Base-by-base conservation (phyloP, 1,140 invertebrate species). In the Temnothorax curvispinosus region DNA sequence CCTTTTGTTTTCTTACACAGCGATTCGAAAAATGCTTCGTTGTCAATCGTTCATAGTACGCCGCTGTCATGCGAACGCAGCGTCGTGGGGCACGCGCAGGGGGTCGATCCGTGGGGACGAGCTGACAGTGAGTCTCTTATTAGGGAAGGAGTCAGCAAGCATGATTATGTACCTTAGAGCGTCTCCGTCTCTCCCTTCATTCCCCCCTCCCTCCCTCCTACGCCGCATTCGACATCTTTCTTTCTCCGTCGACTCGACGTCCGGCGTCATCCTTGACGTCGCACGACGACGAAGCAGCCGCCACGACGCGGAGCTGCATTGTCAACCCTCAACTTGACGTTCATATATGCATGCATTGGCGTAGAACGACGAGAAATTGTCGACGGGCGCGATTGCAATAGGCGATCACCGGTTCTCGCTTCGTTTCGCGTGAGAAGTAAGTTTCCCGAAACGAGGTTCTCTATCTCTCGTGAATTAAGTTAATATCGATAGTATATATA, bases 111-210 rank as follows among this genome's bases (percentile, higher is more conserved):
- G 47, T 86, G 84, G 89, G 74, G 84, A 87, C 86, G 87, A 65
- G 62, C 89, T 94, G 94, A 94, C 94, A 95, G 94, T 93, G 95
- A 94, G 94, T 94, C 94, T 95, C 95, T 95, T 95, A 95, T 95
- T 95, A 95, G 94, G 94, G 93, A 95, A 95, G 94, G 92, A 95
- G 94, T 94, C 94, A 95, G 94, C 94, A 94, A 95, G 94, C 94
- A 93, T 95, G 94, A 95, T 95, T 95, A 95, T 95, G 93, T 95
- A 95, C 94, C 94, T 95, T 94, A 95, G 93, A 95, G 93, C 93
- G 75, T 88, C 90, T 87, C 88, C 90, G 77, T 85, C 82, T 88
- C 77, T 27, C 91, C 89, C 89, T 91, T 88, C 7, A 27, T 87
- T 50, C 11, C 13, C 81, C 47, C 76, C 71, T 89, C 21, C 32